phyloP scores from a whole-genome alignment of 2,113 vertebrate genomes.

The Sciurus niger region DNA sequence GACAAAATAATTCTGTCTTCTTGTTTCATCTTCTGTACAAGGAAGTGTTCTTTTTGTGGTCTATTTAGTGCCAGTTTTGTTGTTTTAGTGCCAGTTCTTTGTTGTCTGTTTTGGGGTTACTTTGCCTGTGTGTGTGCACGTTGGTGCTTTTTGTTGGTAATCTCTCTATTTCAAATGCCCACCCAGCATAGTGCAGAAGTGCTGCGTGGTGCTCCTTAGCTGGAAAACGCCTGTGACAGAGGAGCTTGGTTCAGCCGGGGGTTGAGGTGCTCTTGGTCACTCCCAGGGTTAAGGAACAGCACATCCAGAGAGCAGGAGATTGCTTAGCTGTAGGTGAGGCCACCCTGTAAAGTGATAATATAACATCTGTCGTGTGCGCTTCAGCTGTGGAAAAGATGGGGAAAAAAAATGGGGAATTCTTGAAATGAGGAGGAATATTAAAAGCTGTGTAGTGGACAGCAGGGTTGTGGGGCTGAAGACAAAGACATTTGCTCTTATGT shows the following conservation, averaged over 20 bases:
- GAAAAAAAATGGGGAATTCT: background rate
- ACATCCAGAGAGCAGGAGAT: background rate
- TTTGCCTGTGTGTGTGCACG: too few relatives aligned
- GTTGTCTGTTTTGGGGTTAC: too few relatives aligned
- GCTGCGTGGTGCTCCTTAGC: rapidly evolving
- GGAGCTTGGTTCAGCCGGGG: rapidly evolving
- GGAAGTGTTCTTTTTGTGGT: rapidly evolving
- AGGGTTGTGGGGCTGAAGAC: background rate
- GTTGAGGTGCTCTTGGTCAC: too few relatives aligned
- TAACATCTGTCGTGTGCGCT: background rate
- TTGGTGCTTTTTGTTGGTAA: background rate
- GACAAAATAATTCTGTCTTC: too few relatives aligned
- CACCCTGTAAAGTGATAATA: background rate
- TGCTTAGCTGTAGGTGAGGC: background rate
- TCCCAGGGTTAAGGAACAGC: background rate
- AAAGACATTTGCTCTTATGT: background rate
- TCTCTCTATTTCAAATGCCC: background rate
- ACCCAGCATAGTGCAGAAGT: rapidly evolving
- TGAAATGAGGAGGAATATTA: background rate
- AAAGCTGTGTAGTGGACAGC: background rate
- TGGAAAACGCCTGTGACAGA: rapidly evolving
- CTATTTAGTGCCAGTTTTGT: background rate
- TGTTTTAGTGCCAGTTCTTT: too few relatives aligned
- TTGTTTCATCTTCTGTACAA: rapidly evolving
- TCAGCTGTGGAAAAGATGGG: background rate